Evolutionary conservation across 2,888 invertebrate genomes (phyloP).

Genomic region (Cephus sareptanus): DNA sequence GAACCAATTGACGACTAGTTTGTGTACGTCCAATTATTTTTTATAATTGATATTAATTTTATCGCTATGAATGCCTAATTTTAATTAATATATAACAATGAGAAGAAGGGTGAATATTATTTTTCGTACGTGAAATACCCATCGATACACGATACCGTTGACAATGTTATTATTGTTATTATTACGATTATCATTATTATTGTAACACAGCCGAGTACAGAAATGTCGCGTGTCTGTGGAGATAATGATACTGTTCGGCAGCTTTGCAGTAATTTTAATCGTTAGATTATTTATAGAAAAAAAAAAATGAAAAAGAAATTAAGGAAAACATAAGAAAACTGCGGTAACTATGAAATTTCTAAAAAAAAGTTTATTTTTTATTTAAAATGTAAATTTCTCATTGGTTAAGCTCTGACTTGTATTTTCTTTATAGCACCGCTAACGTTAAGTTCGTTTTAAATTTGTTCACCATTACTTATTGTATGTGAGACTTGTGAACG

Average conservation of each 20-base stretch:
- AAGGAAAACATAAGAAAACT: too few relatives aligned
- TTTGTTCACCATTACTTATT: neutral
- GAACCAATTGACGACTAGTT: neutral
- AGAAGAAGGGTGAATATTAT: neutral
- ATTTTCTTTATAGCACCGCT: neutral
- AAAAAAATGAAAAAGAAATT: neutral
- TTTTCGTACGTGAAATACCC: neutral
- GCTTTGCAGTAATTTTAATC: conserved; percentile 4
- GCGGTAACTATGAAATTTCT: neutral
- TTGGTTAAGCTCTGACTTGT: neutral
- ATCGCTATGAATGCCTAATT: neutral
- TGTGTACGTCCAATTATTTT: neutral
- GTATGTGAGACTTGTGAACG: neutral
- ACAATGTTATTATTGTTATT: neutral
- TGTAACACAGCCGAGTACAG: neutral
- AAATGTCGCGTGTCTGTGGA: neutral
- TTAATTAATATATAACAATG: neutral
- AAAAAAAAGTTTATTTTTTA: neutral
- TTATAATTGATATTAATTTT: neutral
- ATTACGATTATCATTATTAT: neutral
- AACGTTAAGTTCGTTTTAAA: neutral
- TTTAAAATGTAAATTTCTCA: neutral
- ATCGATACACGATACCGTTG: neutral
- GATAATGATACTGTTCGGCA: neutral
- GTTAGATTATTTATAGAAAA: neutral